Evolutionary conservation across 2,113 vertebrate species (phyloP).

Genomic region (Bothrops jararaca): DNA sequence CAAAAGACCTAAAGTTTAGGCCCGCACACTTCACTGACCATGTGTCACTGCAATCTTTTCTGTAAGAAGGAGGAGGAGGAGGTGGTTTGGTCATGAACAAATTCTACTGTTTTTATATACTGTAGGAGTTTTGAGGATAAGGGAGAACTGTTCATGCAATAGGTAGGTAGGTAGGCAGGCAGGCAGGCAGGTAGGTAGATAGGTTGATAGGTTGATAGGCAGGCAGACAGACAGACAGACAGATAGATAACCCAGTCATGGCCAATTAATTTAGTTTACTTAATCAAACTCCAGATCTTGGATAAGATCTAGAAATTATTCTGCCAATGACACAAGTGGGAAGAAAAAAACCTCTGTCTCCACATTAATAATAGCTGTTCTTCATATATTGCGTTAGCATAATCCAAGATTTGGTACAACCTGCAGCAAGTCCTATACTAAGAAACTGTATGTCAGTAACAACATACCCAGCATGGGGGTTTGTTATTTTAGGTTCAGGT

Average conservation of each 20-base stretch:
- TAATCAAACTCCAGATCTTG: background rate
- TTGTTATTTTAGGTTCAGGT: background rate
- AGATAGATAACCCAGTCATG: background rate
- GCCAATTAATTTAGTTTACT: background rate
- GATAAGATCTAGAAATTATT: background rate
- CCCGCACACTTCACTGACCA: background rate
- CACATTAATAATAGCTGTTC: background rate
- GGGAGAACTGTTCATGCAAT: background rate
- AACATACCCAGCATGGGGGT: background rate
- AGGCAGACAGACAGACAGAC: too few species aligned
- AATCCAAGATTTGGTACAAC: background rate
- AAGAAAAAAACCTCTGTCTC: background rate
- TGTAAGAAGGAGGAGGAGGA: background rate
- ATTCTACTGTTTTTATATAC: too few species aligned
- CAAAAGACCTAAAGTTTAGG: background rate
- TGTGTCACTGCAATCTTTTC: background rate
- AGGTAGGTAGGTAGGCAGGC: fast-evolving
- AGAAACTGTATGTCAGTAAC: background rate
- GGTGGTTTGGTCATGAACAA: too few species aligned
- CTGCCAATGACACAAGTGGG: background rate
- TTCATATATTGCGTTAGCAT: background rate
- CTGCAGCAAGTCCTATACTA: background rate
- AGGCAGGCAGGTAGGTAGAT: too few species aligned
- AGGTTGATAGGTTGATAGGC: fast-evolving
- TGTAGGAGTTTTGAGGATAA: background rate